These are phyloP conservation scores for Holocentrus rufus DNA, from an alignment of 2,797 vertebrate species.

Conservation along the genomic window DNA sequence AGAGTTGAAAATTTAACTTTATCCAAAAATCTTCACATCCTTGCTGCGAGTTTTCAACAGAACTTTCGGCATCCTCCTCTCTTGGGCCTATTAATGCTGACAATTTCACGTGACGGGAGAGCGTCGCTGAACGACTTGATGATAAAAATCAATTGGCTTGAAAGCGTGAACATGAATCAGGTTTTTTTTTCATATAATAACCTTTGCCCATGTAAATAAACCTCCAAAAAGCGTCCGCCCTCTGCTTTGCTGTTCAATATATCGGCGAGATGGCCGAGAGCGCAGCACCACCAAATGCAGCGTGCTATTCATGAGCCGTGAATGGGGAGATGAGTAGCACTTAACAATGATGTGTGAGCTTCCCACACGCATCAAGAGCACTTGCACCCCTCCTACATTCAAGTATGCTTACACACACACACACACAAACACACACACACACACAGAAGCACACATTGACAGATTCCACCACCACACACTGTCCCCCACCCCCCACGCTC, in stretches of 20 bases:
- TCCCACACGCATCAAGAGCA: conserved; percentile 49
- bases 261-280: conserved; percentile 30
- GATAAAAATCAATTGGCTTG: neutral
- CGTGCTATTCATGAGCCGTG: conserved; percentile 56
- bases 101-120: neutral
- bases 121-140: no score
- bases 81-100: no score
- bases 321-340: conserved; percentile 58
- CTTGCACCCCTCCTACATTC: conserved; percentile 40
- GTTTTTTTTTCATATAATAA: conserved; percentile 33
- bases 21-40: no score
- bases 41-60: no score
- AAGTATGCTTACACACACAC: neutral
- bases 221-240: conserved; percentile 34
- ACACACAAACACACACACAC: conserved; percentile 11
- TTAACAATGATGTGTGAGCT: conserved; percentile 55
- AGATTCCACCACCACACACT: conserved; percentile 15
- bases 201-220: conserved; percentile 18
- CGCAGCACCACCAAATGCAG: conserved; percentile 27
- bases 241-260: conserved; percentile 16
- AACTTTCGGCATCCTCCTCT: no score
- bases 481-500: neutral
- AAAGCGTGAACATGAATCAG: neutral
- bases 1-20: no score
- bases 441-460: conserved; percentile 12